phyloP scores from a whole-genome alignment of 2,888 invertebrate species.

The Acanthococcus lagerstroemiae region DNA sequence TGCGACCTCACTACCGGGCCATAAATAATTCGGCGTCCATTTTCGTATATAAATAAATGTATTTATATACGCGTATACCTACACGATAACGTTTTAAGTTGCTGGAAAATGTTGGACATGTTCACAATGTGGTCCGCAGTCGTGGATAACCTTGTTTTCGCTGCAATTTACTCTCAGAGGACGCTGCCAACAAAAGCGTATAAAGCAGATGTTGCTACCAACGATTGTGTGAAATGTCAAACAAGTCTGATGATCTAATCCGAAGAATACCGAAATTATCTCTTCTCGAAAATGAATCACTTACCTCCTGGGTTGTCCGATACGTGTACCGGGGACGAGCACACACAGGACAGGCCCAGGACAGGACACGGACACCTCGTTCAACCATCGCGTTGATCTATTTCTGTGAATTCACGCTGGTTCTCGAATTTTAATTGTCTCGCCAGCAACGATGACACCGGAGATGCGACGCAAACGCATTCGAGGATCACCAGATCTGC shows the following conservation, averaged over 20 bases:
- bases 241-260: constrained; percentile 29
- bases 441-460: no score
- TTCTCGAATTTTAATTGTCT: no score
- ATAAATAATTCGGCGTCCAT: constrained; percentile 15
- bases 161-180: constrained; percentile 18
- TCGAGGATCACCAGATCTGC: no score
- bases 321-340: not conserved
- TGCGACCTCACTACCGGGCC: not conserved
- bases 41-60: no score
- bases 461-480: no score
- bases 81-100: constrained; percentile 10
- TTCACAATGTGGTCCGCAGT: not conserved
- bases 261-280: constrained; percentile 23
- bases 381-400: not conserved
- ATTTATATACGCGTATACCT: no score
- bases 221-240: constrained; percentile 23
- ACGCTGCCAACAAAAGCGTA: constrained; percentile 7
- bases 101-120: not conserved
- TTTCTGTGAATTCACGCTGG: not conserved
- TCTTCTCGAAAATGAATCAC: constrained; percentile 21
- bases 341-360: no score
- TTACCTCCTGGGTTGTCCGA: constrained; percentile 20
- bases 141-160: constrained; percentile 21
- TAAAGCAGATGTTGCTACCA: constrained; percentile 24
- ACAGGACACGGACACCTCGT: not conserved